Evolutionary conservation across 2,888 invertebrate species (phyloP), one percentile per base, ranked within the genome.

Genomic region (Strigamia transsilvanica): DNA sequence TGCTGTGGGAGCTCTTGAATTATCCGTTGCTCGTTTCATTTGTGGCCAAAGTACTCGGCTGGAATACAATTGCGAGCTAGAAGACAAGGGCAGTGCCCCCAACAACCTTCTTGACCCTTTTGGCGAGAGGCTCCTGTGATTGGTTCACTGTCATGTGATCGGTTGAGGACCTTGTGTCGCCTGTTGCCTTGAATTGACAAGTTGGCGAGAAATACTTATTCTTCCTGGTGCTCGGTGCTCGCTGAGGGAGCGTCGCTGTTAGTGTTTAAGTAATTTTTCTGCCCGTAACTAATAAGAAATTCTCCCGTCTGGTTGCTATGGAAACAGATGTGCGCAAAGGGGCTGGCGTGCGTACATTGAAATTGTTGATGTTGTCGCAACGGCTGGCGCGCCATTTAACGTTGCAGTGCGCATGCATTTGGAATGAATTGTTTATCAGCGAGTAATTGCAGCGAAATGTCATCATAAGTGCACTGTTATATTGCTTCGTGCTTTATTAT

Each of bases 401-500:
- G 73, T 32, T 73, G 23, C 73, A 73, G 73, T 73, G 27, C 32
- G 73, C 73, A 27, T 73, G 73, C 73, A 73, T 73, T 32, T 32
- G 32, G 73, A 73, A 73, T 73, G 73, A 73, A 73, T 73, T 73
- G 73, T 73, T 73, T 73, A 73, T 73, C 73, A 73, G 73, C 73
- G 73, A 73, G 73, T 73, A 73, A 73, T 73, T 73, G 32, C 32
- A 73, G 73, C 73, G 73, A 73, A 73, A 73, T 73, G 27, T 73
- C 73, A 73, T 73, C 73, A 73, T 32, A 73, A 73, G 73, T 73
- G 73, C 73, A 73, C 73, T 73, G 73, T 73, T 73, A 73, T 73
- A 73, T 73, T 73, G 73, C 73, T n/a, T 27, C 15, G 73, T 73
- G 73, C 73, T 73, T 73, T 73, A 73, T 73, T 73, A 73, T 73